These are phyloP conservation scores for Cephus pulcher DNA, from an alignment of 2,888 invertebrate genomes.

Conservation along the genomic window DNA sequence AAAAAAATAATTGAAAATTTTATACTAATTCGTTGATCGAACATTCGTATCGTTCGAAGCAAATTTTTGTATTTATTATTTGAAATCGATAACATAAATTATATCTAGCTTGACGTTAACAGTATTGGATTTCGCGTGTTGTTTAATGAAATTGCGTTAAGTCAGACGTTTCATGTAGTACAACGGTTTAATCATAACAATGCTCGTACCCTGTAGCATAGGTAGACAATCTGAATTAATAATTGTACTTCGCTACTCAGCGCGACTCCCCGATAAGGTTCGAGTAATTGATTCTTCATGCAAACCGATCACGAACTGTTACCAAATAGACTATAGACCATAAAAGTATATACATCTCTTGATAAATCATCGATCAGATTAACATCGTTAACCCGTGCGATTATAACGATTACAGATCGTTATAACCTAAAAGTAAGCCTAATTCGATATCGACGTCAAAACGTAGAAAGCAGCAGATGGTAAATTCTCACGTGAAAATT, in stretches of 20 bases:
- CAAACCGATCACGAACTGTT: background rate
- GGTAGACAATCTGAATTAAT: background rate
- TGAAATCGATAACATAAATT: no score
- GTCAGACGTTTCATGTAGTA: background rate
- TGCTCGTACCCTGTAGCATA: background rate
- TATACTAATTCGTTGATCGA: no score
- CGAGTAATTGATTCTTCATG: background rate
- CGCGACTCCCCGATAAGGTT: background rate
- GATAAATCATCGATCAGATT: background rate
- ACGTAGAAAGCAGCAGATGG: background rate
- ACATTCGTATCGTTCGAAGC: no score
- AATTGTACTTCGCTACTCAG: background rate
- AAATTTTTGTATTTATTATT: no score
- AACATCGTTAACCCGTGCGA: background rate
- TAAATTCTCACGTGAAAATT: background rate
- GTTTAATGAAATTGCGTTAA: background rate
- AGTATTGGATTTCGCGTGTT: background rate
- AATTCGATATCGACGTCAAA: no score
- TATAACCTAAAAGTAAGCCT: background rate
- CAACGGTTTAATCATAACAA: background rate
- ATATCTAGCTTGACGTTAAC: no score
- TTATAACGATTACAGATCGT: background rate
- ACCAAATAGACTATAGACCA: background rate
- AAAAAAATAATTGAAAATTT: no score
- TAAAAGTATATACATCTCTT: background rate